These are phyloP conservation scores for Zaprionus gabonicus DNA, from an alignment of 1,140 invertebrate species.

Conservation along the genomic window DNA sequence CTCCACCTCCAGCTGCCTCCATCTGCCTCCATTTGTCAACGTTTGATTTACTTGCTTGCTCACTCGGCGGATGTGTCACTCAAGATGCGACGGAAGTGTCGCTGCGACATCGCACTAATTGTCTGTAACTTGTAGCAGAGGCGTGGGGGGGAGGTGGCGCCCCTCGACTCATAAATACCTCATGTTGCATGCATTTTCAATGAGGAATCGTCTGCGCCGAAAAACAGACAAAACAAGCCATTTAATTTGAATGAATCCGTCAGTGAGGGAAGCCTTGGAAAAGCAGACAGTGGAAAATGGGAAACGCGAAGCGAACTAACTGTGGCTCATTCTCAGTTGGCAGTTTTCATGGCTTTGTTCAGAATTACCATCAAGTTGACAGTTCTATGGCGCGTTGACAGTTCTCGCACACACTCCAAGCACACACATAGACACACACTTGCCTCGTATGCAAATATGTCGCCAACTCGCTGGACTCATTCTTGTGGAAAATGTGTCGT, in stretches of 20 bases:
- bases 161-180: constrained; percentile 65
- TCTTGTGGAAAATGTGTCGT: constrained; percentile 78
- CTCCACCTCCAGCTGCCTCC: too few species aligned
- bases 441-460: constrained; percentile 75
- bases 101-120: constrained; percentile 63
- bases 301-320: constrained; percentile 34
- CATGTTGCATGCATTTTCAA: constrained; percentile 76
- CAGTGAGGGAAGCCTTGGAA: constrained; percentile 32
- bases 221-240: constrained; percentile 52
- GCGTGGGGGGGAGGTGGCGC: not conserved
- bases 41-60: constrained; percentile 34
- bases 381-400: constrained; percentile 84
- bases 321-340: constrained; percentile 36
- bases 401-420: constrained; percentile 68
- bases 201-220: constrained; percentile 70
- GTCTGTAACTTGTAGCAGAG: constrained; percentile 25
- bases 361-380: constrained; percentile 84
- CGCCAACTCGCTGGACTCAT: constrained; percentile 70
- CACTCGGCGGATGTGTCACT: constrained; percentile 63
- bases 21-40: constrained; percentile 38
- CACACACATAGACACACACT: constrained; percentile 30
- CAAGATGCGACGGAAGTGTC: constrained; percentile 66
- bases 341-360: constrained; percentile 77
- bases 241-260: constrained; percentile 81
- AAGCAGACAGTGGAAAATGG: constrained; percentile 14